These are phyloP conservation scores for Scaptomyza montana DNA, from an alignment of 1,140 invertebrate genomes.

Conservation along the genomic window DNA sequence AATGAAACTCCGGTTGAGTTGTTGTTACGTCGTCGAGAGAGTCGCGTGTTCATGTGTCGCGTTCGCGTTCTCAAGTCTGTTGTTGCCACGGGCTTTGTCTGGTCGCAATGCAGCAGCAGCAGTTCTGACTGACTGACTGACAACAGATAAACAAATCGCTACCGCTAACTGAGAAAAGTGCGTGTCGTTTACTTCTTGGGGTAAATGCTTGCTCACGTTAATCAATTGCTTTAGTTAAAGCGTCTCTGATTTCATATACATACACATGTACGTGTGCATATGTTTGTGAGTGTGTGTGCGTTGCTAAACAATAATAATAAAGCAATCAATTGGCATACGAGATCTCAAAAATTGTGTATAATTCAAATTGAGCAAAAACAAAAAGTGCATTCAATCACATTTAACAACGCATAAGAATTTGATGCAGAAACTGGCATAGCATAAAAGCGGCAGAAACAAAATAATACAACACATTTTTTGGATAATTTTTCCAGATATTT, in stretches of 20 bases:
- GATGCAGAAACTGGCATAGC: conserved; percentile 11
- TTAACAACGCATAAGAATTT: not conserved
- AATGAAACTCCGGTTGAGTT: conserved; percentile 45
- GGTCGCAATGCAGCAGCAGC: conserved; percentile 33
- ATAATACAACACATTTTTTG: conserved; percentile 58
- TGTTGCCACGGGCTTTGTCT: conserved; percentile 51
- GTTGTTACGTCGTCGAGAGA: conserved; percentile 48
- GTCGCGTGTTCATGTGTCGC: conserved; percentile 46
- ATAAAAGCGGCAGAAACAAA: conserved; percentile 40
- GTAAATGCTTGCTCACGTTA: conserved; percentile 26
- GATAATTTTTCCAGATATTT: conserved; percentile 76
- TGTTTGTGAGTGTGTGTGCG: conserved; percentile 9
- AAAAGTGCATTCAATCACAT: not conserved
- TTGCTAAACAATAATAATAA: conserved; percentile 52
- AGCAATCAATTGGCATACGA: conserved; percentile 43
- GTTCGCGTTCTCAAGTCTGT: conserved; percentile 31
- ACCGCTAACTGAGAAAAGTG: conserved; percentile 33
- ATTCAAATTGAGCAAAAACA: conserved; percentile 13
- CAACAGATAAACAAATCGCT: conserved; percentile 39
- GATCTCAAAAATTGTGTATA: conserved; percentile 38
- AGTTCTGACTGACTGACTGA: conserved; percentile 28
- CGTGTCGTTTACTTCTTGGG: conserved; percentile 25
- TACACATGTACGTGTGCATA: not conserved
- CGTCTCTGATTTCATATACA: conserved; percentile 10
- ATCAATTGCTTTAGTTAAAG: conserved; percentile 4